Conservation (phyloP, 64 coral and sea anemone genomes). For the Montipora capricornis region DNA sequence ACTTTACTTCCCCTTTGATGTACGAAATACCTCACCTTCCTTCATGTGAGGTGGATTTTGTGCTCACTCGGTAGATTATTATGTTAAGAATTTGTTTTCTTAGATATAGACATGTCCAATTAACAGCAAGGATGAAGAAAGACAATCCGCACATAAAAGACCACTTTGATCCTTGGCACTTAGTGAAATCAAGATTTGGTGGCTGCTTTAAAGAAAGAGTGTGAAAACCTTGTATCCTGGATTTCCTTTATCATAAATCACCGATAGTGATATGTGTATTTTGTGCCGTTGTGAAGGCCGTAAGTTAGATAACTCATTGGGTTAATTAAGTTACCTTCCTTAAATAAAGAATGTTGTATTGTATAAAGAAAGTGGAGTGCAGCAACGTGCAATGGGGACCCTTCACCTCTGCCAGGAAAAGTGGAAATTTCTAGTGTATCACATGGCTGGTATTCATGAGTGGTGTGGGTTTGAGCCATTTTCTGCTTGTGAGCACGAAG, state of each 20-base stretch:
- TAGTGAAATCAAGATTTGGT: background rate
- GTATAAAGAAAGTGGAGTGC: slow-evolving; percentile 36
- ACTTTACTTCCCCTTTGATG: background rate
- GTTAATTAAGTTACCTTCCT: no score
- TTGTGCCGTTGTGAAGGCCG: no score
- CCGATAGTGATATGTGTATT: background rate
- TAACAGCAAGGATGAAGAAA: background rate
- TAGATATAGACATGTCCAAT: background rate
- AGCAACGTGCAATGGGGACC: slow-evolving; percentile 35
- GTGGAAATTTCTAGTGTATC: slow-evolving; percentile 45
- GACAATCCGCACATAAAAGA: slow-evolving; percentile 1
- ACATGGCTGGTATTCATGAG: slow-evolving; percentile 17
- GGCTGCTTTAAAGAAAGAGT: slow-evolving; percentile 35
- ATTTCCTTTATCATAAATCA: slow-evolving; percentile 49
- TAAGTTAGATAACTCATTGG: no score
- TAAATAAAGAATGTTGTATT: no score
- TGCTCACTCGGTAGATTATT: background rate
- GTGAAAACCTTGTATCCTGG: slow-evolving; percentile 29
- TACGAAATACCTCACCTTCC: background rate
- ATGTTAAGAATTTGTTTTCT: background rate
- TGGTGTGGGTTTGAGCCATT: slow-evolving; percentile 51
- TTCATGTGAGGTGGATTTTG: background rate
- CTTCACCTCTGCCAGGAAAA: slow-evolving; percentile 30
- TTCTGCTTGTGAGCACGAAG: slow-evolving; percentile 19
- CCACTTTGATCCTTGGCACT: no score